Evolutionary conservation across 1,140 invertebrate species (phyloP).

Genomic region (Amphibalanus amphitrite): DNA sequence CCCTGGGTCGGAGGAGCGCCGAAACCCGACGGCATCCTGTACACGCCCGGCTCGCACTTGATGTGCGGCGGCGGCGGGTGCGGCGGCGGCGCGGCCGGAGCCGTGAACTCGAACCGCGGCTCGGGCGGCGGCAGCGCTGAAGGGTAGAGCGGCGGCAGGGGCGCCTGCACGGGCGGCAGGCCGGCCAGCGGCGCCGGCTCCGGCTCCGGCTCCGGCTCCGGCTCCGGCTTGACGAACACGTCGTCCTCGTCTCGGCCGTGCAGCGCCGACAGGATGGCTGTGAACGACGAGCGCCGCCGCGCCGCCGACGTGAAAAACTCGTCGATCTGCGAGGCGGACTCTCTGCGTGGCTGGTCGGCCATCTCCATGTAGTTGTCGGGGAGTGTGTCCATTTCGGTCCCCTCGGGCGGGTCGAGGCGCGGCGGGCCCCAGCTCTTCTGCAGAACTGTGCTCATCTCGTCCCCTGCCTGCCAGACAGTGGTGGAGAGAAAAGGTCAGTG

Average conservation of each 20-base stretch:
- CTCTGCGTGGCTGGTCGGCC: constrained; percentile 31
- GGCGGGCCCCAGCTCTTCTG: background rate
- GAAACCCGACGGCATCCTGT: background rate
- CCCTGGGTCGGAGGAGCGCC: too few relatives aligned
- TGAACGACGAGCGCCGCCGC: constrained; percentile 8
- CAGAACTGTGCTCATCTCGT: background rate
- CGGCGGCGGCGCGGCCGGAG: constrained; percentile 9
- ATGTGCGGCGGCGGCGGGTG: background rate
- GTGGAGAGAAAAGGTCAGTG: background rate
- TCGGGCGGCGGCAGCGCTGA: constrained; percentile 20
- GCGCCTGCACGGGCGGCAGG: constrained; percentile 29
- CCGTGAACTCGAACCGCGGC: constrained; percentile 16
- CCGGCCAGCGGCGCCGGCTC: constrained; percentile 22
- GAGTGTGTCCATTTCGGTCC: constrained; percentile 13
- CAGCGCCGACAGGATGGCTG: background rate
- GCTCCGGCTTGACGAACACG: background rate
- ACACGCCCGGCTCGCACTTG: background rate
- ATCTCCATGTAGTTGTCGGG: constrained; percentile 9
- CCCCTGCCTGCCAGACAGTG: background rate
- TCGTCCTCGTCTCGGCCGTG: background rate
- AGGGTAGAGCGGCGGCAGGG: constrained; percentile 24
- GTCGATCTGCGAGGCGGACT: constrained; percentile 43
- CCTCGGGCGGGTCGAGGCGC: background rate
- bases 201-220: constrained; percentile 16
- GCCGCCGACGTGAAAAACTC: constrained; percentile 42